phyloP scores from a whole-genome alignment of 2,888 invertebrate species.

The Lymantria dispar region DNA sequence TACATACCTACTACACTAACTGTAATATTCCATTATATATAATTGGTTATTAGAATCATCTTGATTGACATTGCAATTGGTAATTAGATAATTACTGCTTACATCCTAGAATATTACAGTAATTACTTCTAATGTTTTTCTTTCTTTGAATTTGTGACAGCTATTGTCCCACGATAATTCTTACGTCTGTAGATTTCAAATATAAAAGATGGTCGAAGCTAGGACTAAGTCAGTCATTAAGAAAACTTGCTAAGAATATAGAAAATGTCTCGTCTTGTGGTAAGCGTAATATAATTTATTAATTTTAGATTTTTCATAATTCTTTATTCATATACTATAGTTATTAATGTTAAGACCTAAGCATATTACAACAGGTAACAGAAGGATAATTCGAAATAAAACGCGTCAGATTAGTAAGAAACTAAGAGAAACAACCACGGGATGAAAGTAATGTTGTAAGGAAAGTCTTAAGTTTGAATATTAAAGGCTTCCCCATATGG shows the following conservation, averaged over 20 bases:
- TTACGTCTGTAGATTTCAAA: slow-evolving; percentile 3
- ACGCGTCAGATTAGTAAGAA: too few relatives aligned
- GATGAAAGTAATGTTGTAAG: too few relatives aligned
- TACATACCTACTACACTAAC: too few relatives aligned
- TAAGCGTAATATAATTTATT: slow-evolving; percentile 22
- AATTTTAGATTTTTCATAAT: not conserved
- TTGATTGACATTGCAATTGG: not conserved
- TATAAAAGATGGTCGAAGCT: slow-evolving; percentile 12
- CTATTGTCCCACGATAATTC: slow-evolving; percentile 10
- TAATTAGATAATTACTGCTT: slow-evolving; percentile 7
- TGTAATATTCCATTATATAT: not conserved
- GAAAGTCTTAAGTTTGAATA: too few relatives aligned
- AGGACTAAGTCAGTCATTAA: slow-evolving; percentile 12
- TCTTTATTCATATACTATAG: too few relatives aligned
- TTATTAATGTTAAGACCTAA: too few relatives aligned
- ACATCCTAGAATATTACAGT: slow-evolving; percentile 22
- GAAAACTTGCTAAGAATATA: slow-evolving; percentile 10
- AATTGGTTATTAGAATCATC: not conserved
- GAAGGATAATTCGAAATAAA: too few relatives aligned
- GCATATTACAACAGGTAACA: too few relatives aligned
- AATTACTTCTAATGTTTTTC: slow-evolving; percentile 9
- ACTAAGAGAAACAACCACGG: too few relatives aligned
- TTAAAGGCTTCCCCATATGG: too few relatives aligned
- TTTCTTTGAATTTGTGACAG: slow-evolving; percentile 8
- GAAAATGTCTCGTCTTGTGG: slow-evolving; percentile 42